Evolutionary conservation across 2,113 vertebrate genomes (phyloP).

Genomic region (Caretta caretta): DNA sequence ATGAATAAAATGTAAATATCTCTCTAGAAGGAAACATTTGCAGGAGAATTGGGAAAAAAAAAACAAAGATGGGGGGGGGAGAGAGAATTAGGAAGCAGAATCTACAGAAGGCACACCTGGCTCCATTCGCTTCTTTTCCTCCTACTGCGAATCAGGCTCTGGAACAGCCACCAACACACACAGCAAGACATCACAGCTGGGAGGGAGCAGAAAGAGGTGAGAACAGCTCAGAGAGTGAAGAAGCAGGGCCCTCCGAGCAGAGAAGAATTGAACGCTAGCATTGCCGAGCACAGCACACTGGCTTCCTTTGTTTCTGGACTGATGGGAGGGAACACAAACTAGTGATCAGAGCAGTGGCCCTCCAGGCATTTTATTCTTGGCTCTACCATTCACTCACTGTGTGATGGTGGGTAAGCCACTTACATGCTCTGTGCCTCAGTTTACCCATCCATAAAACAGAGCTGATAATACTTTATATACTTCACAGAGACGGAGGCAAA

Average conservation of each 20-base stretch:
- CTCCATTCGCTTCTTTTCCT: background rate
- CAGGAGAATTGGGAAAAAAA: background rate
- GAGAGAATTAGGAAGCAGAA: background rate
- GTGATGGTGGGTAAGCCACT: background rate
- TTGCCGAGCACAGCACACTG: background rate
- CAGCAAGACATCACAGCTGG: background rate
- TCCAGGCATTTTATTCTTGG: background rate
- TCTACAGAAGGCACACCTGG: background rate
- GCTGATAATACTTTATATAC: background rate
- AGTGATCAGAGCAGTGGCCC: background rate
- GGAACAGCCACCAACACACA: background rate
- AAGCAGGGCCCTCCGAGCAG: background rate
- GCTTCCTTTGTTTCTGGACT: background rate
- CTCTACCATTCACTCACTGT: background rate
- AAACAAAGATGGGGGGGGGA: rapidly evolving
- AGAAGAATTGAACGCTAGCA: background rate
- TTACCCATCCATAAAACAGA: background rate
- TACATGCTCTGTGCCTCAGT: background rate
- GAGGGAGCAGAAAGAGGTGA: background rate
- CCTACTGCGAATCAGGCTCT: background rate
- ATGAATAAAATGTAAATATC: slow-evolving; percentile 78
- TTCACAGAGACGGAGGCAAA: background rate
- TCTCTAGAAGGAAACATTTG: slow-evolving; percentile 63
- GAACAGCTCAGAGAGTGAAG: background rate
- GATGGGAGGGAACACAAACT: background rate